Evolutionary conservation across 2,113 vertebrate genomes (phyloP), one percentile per base, ranked within the genome.

Genomic region (Cygnus atratus): DNA sequence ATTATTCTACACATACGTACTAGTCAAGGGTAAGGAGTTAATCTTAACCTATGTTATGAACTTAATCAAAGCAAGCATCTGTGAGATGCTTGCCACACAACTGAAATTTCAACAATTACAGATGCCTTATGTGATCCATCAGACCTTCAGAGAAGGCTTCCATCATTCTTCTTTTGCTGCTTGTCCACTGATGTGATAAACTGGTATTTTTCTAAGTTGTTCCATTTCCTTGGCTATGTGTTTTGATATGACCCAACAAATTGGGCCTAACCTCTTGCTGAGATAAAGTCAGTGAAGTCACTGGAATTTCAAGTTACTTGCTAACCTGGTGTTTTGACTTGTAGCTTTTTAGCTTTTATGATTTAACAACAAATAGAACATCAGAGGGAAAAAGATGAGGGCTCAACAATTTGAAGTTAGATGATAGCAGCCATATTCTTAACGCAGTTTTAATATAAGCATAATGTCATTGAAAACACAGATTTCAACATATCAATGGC

Each of bases 121-220:
- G 28, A 71, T 50, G n/a, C 11, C 28, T 76, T 57, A 74, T 29
- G 29, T 66, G 66, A 83, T 70, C 79, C 39, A 37, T 87, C 37
- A 90, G n/a, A 74, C 11, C 37, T 86, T 7, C 28, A 71, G 57
- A 26, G 59, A 74, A 24, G 43, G 26, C 15, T 86, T 88, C 59
- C 16, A 61, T 55, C 75, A 90, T 74, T 48, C 52, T 67, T 58
- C 9, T 61, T 74, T n/a, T 70, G 13, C 39, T 77, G 12, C 26
- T 94, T 84, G n/a, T 57, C 48, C 48, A 58, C 39, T 54, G 37
- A 72, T n/a, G 48, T n/a, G 24, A 87, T 65, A 87, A 90, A 72
- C 20, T 52, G 7, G 1, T 24, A 48, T 87, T 75, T 87, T 81
- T 84, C 41, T 67, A 35, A 63, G 13, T 25, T 44, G 62, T 37